Conservation (phyloP, 2,113 vertebrate genomes). For the Pseudolaguvia tuberculata region DNA sequence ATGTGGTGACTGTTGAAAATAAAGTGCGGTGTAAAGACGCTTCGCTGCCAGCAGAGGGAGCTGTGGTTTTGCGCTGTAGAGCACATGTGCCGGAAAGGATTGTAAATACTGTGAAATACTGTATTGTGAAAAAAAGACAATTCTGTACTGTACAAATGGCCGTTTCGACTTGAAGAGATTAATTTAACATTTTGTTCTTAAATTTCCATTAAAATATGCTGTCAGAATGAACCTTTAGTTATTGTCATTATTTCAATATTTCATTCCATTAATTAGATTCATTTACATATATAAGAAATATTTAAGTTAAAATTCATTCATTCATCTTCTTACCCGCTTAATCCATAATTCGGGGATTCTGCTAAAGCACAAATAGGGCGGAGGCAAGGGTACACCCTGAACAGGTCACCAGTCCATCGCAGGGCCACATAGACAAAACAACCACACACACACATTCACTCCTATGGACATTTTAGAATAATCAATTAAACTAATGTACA, state of each 20-base stretch:
- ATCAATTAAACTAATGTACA: too few species aligned
- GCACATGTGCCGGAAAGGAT: constrained; percentile 25
- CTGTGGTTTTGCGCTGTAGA: constrained; percentile 20
- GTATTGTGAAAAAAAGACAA: constrained; percentile 59
- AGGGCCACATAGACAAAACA: too few species aligned
- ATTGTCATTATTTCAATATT: background rate
- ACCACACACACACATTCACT: too few species aligned
- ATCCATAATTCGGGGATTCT: too few species aligned
- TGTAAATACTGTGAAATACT: constrained; percentile 71
- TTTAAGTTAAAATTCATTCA: too few species aligned
- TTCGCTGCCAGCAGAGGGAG: constrained; percentile 40
- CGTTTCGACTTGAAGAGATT: constrained; percentile 56
- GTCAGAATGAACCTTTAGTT: constrained; percentile 31
- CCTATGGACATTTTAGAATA: too few species aligned
- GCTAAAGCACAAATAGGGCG: too few species aligned
- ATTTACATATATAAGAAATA: too few species aligned
- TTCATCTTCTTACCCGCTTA: too few species aligned
- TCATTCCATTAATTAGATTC: background rate
- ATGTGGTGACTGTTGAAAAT: background rate
- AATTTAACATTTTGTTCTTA: constrained; percentile 60
- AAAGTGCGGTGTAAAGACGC: constrained; percentile 13
- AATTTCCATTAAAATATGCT: constrained; percentile 64
- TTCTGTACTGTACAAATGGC: constrained; percentile 61
- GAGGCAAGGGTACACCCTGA: too few species aligned
- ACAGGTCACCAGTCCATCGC: too few species aligned